These are phyloP conservation scores for Sylvia borin DNA, from an alignment of 2,797 vertebrate species.

Conservation along the genomic window DNA sequence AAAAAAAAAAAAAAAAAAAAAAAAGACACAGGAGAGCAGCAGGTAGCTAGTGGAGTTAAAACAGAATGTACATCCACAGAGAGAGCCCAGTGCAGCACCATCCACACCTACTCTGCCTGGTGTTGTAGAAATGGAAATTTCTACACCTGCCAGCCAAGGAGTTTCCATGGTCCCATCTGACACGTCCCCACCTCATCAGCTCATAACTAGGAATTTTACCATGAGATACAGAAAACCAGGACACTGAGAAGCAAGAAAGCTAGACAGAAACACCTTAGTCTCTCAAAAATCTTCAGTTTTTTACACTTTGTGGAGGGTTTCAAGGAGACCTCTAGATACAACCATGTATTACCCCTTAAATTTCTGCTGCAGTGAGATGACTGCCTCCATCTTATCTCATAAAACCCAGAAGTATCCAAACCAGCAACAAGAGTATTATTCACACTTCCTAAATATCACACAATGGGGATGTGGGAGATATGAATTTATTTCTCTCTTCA, in stretches of 20 bases:
- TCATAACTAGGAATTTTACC: neutral
- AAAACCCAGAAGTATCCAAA: neutral
- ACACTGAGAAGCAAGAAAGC: neutral
- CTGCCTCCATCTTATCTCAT: neutral
- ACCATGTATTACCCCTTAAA: neutral
- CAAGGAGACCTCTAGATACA: neutral
- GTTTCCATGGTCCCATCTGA: neutral
- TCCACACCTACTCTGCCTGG: accelerated
- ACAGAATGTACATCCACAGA: neutral
- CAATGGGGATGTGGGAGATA: neutral
- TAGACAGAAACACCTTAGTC: neutral
- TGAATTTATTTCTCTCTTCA: neutral
- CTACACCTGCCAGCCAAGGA: neutral
- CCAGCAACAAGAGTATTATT: neutral
- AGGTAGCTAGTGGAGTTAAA: neutral
- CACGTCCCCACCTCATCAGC: accelerated
- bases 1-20: neutral
- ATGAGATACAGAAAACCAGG: neutral
- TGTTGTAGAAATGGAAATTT: neutral
- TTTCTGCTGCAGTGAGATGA: neutral
- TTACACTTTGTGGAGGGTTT: neutral
- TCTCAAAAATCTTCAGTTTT: neutral
- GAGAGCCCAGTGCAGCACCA: neutral
- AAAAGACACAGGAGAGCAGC: neutral
- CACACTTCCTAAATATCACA: neutral